Evolutionary conservation across 2,888 invertebrate genomes (phyloP).

Genomic region (Ennomos fuscantarius): DNA sequence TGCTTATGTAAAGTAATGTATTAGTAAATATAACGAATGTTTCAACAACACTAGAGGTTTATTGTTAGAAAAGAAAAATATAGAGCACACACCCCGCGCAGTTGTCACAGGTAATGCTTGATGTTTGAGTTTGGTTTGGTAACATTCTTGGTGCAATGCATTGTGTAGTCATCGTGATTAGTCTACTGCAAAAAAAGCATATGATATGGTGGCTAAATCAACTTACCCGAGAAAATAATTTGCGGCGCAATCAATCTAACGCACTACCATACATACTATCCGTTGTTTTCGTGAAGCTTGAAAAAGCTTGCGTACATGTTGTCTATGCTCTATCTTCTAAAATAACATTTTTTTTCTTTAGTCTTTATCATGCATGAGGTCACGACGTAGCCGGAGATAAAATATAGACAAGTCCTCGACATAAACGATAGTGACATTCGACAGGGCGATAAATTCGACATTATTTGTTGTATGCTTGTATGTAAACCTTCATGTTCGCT

Average conservation of each 20-base stretch:
- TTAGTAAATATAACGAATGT: conserved; percentile 3
- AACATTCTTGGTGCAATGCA: conserved; percentile 8
- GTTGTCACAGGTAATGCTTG: conserved; percentile 33
- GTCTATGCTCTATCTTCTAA: conserved; percentile 42
- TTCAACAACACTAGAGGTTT: conserved; percentile 20
- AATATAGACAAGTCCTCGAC: no score
- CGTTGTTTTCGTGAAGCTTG: conserved; percentile 85
- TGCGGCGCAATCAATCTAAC: conserved; percentile 87
- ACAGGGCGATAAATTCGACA: no score
- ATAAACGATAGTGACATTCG: no score
- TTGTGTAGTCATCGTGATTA: conserved; percentile 1
- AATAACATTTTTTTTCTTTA: conserved; percentile 18
- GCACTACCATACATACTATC: conserved; percentile 85
- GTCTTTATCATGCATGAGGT: background rate
- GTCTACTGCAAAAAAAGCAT: conserved; percentile 10
- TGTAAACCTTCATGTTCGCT: no score
- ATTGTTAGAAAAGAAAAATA: conserved; percentile 45
- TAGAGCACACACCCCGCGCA: conserved; percentile 58
- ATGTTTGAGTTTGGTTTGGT: conserved; percentile 8
- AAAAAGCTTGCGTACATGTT: conserved; percentile 70
- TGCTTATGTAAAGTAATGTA: conserved; percentile 3
- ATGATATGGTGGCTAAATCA: conserved; percentile 33
- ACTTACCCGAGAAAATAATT: conserved; percentile 82
- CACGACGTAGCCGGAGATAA: no score
- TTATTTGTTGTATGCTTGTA: no score